These are phyloP conservation scores for Nothoprocta perdicaria DNA, from an alignment of 2,113 vertebrate genomes.

Conservation along the genomic window DNA sequence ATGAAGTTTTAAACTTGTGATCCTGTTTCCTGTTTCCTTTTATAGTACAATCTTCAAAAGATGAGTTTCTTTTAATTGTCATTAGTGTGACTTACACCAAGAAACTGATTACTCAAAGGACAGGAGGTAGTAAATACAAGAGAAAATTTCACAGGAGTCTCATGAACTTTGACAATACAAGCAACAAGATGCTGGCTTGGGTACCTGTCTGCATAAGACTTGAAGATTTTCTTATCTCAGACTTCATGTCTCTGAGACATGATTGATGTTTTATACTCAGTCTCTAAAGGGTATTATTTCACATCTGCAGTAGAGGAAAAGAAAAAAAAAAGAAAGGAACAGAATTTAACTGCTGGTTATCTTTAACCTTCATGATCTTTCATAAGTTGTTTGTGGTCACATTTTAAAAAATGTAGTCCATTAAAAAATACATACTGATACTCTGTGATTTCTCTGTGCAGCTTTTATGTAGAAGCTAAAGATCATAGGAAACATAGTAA, in stretches of 20 bases:
- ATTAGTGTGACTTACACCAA: background rate
- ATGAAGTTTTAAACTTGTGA: background rate
- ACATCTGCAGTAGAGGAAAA: background rate
- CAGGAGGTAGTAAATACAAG: background rate
- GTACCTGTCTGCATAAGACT: background rate
- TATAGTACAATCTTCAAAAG: slow-evolving; percentile 2
- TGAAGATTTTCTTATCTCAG: slow-evolving; percentile 8
- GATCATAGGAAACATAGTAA: background rate
- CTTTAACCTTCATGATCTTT: background rate
- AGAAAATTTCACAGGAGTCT: background rate
- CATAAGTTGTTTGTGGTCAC: background rate
- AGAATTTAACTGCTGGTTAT: background rate
- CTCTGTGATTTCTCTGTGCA: background rate
- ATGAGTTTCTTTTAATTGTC: background rate
- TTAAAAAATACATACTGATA: background rate
- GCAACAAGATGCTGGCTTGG: background rate
- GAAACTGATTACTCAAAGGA: slow-evolving; percentile 24
- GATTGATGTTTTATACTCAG: slow-evolving; percentile 14
- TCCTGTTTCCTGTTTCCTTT: slow-evolving; percentile 36
- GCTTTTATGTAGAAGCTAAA: background rate
- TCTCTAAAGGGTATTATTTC: slow-evolving; percentile 24
- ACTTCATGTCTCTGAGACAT: slow-evolving; percentile 8
- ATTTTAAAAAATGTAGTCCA: background rate
- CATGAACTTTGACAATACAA: slow-evolving; percentile 14
- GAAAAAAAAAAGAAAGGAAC: background rate